Evolutionary conservation across 2,797 vertebrate species (phyloP), one percentile per base, ranked within the genome.

Genomic region (Stomatorhinus walkeri): DNA sequence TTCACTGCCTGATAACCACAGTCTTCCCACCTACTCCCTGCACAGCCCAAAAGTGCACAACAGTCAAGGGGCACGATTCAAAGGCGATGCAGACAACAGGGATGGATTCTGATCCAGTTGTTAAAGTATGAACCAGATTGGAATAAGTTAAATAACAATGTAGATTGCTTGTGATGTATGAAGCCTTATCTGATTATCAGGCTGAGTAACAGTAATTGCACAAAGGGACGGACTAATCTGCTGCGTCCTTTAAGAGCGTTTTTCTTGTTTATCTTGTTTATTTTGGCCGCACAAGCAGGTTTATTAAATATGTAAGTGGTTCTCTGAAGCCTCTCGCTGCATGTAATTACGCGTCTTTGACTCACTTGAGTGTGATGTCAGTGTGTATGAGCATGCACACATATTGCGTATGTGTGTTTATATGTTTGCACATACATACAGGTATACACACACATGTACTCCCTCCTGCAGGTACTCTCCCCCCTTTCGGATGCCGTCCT

Each of bases 401-500:
- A 64, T 88, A 64, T 2, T 87, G 9, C 79, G 10, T 56, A 4
- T 89, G 1, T 85, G 40, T n/a, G 59, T 87, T 1, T 6, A 14
- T 52, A 56, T 36, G 79, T 88, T n/a, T 90, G 76, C 56, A 0
- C 28, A 4, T 3, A 64, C 49, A 56, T 89, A 76, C 64, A 87
- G 2, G 40, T 32, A 48, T 84, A 76, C 88, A 72, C 1, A 54
- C 28, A 32, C 9, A 6, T 24, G 64, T 76, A 89, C 87, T 90
- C 84, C 87, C 91, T 85, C 8, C 68, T 56, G 19, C 83, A 97
- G 97, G 96, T 97, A 91, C 89, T 97, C 90, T 97, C 97, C 86
- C 97, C 96, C 0, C 91, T 97, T 46, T 97, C 96, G 0, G 96
- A 97, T 93, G 95, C 95, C 64, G 96, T 97, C 93, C 93, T 97